Base-by-base conservation (phyloP, 2,113 vertebrate genomes). In the Madoqua kirkii region DNA sequence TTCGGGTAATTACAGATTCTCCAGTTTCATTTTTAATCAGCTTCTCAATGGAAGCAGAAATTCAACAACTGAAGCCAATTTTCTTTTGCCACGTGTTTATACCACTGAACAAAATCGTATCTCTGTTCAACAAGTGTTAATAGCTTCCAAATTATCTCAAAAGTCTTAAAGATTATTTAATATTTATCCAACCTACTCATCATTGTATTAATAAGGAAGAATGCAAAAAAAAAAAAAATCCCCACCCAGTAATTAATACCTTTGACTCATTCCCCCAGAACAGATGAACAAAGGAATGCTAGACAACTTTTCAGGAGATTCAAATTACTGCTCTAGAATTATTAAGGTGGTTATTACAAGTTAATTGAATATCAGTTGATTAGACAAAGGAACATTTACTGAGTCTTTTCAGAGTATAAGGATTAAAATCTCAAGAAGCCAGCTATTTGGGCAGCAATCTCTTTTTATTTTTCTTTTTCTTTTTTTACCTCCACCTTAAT, bases 281-380 rank as follows among this genome's bases (percentile, higher is more conserved):
- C 29, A 97, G 57, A 94, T 79, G 86, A 43, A 96, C 76, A 96
- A 81, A 89, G 9, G n/a, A 71, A 92, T 55, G 29, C 57, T 67
- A 43, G 40, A 57, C 36, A 78, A 82, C 57, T 97, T 97, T 97
- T 78, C 89, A 87, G 48, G 54, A 93, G 10, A 43, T 55, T 98
- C 57, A 86, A 67, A 81, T 97, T 76, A n/a, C 14, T 74, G 4
- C 15, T 85, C 21, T 25, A 33, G 7, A 40, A 36, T 97, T 92
- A 96, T 94, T 97, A 98, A 97, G 59, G 85, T 95, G 95, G 82
- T 76, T 96, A 94, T 88, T 95, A 90, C 82, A 96, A 88, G 91
- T 85, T 97, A 94, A 95, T 89, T 88, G 94, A 98, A 55, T 29
- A 97, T 91, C 31, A 95, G 59, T 59, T 83, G 33, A 94, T 92